Evolutionary conservation across 2,797 vertebrate genomes (phyloP), one percentile per base, ranked within the genome.

Genomic region (Salmo trutta): DNA sequence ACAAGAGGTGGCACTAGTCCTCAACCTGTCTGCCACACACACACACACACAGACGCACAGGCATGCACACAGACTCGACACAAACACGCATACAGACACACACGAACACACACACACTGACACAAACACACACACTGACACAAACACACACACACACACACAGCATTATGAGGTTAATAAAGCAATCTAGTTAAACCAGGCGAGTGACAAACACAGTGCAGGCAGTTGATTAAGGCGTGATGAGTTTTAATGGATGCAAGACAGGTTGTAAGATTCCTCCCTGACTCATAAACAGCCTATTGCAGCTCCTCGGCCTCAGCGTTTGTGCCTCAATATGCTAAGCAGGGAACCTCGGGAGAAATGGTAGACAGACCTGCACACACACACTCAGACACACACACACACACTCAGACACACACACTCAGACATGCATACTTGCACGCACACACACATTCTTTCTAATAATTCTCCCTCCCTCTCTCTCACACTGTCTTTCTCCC

Each of bases 111-210:
- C 29, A 29, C 31, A 31, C 31, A 31, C 31, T 76, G 17, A 36
- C 53, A 74, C 71, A 62, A 71, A 71, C 17, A 1, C 47, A 31
- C 70, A 72, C 51, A 56, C 14, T 29, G 15, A 29, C 24, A 73
- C 36, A 56, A 16, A 47, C 68, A 47, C 36, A 70, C 52, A 54
- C 36, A 70, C 52, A 54, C 54, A 17, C 15, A 24, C 41, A 52
- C 36, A 29, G 83, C 88, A 86, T 87, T 84, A 88, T 83, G 86
- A 72, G 80, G 83, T 84, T 88, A 86, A 88, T 91, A 87, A 89
- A 87, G 82, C 71, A 31, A 68, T 79, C 77, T 79, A 77, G 83
- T 87, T 79, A 79, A 84, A 84, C 76, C 27, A 82, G 78, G 72
- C 29, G 73, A 86, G 78, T 81, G 84, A 88, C 79, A 77, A 83